A percentile compares a stretch with the other conserved stretches of the same genome.
These are phyloP conservation scores for Malthinus seriepunctatus DNA, from an alignment of 2,888 invertebrate genomes.

Conservation along the genomic window DNA sequence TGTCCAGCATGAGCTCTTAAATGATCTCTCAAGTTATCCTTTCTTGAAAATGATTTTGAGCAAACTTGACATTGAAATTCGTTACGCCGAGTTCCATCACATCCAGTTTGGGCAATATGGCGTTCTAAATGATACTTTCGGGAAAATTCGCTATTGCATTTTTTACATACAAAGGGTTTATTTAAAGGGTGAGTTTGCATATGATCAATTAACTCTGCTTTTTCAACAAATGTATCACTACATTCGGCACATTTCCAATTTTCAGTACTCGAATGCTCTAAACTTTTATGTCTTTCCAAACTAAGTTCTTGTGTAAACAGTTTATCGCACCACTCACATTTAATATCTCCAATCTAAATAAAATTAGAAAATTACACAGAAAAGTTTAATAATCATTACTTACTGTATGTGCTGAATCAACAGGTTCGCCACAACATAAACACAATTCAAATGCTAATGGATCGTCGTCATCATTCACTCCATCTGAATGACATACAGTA, in stretches of 20 bases:
- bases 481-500: conserved; percentile 43
- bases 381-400: conserved; percentile 21
- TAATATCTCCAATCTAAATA: conserved; percentile 57
- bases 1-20: conserved; percentile 69
- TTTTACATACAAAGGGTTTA: conserved; percentile 66
- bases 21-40: conserved; percentile 74
- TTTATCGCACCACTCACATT: conserved; percentile 68
- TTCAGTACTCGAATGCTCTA: conserved; percentile 68
- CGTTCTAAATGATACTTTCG: conserved; percentile 75
- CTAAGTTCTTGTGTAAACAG: conserved; percentile 71
- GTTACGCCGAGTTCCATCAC: conserved; percentile 61
- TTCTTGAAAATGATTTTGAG: conserved; percentile 65
- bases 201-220: conserved; percentile 66
- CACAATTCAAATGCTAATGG: conserved; percentile 55
- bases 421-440: conserved; percentile 63
- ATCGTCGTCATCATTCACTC: conserved; percentile 41
- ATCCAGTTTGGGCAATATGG: conserved; percentile 71
- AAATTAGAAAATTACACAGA: conserved; percentile 18
- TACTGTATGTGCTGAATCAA: conserved; percentile 60
- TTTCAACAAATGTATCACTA: conserved; percentile 65
- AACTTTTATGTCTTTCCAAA: conserved; percentile 66
- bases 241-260: conserved; percentile 70
- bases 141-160: conserved; percentile 73
- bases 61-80: conserved; percentile 66
- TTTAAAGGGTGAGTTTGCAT: conserved; percentile 66